phyloP scores from a whole-genome alignment of 2,113 vertebrate genomes.

The Cichladusa arquata region DNA sequence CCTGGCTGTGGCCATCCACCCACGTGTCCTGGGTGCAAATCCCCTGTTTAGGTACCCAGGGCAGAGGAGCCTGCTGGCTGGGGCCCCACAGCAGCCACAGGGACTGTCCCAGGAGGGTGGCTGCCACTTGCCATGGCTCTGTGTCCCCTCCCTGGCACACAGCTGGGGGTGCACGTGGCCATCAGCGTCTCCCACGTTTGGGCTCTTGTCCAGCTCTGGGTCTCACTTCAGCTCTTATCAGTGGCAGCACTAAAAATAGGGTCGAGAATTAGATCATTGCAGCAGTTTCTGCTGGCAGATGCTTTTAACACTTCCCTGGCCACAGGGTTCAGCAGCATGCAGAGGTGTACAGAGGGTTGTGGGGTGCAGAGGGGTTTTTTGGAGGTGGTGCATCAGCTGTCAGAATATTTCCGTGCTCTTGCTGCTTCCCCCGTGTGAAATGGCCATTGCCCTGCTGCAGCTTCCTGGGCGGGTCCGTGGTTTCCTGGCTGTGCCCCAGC shows the following conservation, averaged over 20 bases:
- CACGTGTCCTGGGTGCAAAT: background rate
- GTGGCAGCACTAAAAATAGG: constrained; percentile 18
- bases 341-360: background rate
- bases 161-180: background rate
- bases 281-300: background rate
- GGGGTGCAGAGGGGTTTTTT: background rate
- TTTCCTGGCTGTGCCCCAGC: background rate
- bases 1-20: background rate
- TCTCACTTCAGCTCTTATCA: background rate
- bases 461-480: background rate
- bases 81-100: background rate
- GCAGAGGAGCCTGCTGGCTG: background rate
- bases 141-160: background rate
- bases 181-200: background rate
- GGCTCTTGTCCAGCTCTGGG: background rate
- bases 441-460: background rate
- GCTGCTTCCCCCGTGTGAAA: background rate
- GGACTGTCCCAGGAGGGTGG: fast-evolving
- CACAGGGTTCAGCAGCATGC: background rate
- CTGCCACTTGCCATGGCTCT: background rate
- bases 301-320: background rate
- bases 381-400: background rate
- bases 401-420: background rate
- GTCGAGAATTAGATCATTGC: background rate
- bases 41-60: fast-evolving